phyloP scores from a whole-genome alignment of 2,113 vertebrate species.

The Mustela nigripes region DNA sequence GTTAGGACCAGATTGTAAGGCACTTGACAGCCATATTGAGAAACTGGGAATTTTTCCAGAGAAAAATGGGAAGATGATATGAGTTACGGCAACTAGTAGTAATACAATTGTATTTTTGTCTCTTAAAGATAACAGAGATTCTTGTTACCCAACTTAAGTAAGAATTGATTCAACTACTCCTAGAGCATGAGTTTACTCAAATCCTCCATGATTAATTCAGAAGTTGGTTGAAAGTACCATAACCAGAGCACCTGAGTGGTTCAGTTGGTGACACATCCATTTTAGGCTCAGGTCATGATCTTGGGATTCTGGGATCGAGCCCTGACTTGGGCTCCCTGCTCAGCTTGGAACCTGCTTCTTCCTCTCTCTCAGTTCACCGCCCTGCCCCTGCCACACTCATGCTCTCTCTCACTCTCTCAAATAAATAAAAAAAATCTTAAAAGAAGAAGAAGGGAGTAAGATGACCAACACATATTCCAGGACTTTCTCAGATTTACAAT shows the following conservation, averaged over 20 bases:
- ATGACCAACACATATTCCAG: neutral
- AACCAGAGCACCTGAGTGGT: neutral
- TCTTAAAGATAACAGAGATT: neutral
- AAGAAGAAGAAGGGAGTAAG: neutral
- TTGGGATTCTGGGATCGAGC: neutral
- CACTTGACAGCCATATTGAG: neutral
- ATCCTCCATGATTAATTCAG: neutral
- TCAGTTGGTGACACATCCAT: neutral
- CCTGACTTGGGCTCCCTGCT: neutral
- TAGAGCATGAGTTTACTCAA: neutral
- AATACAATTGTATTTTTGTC: neutral
- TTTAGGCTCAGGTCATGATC: neutral
- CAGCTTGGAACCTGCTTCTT: neutral
- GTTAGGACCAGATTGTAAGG: neutral
- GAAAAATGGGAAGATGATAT: neutral
- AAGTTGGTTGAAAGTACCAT: neutral
- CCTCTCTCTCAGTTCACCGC: neutral
- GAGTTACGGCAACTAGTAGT: neutral
- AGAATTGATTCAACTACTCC: neutral
- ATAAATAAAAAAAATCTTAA: neutral
- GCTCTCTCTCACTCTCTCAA: neutral
- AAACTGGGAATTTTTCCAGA: neutral
- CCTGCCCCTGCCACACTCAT: neutral
- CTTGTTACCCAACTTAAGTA: neutral
- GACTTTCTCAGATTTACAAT: neutral